phyloP scores from a whole-genome alignment of 2,113 vertebrate genomes.

The Pipra filicauda region DNA sequence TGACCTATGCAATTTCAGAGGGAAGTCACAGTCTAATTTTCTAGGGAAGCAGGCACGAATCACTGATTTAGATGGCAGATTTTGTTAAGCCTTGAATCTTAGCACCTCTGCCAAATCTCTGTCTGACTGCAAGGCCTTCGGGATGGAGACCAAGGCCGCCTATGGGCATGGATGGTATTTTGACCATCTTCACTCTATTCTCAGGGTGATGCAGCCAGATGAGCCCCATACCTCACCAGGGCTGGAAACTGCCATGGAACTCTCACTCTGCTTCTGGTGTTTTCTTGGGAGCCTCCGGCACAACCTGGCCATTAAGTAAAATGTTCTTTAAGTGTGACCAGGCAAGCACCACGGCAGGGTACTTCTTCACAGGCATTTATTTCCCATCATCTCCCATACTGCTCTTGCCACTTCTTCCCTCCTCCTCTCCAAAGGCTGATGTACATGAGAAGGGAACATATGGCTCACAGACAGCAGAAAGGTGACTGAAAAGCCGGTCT shows the following conservation, averaged over 20 bases:
- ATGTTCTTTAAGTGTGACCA: not conserved
- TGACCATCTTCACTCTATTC: not conserved
- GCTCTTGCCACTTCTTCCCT: not conserved
- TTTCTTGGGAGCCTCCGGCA: not conserved
- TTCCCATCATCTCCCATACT: not conserved
- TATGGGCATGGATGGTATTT: not conserved
- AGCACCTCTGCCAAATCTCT: not conserved
- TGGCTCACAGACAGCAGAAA: not conserved
- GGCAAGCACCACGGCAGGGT: not conserved
- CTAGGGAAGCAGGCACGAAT: not conserved
- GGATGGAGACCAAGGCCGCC: not conserved
- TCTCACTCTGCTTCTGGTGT: not conserved
- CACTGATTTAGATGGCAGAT: not conserved
- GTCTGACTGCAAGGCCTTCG: not conserved
- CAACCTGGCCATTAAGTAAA: not conserved
- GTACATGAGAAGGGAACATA: not conserved
- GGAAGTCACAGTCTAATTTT: not conserved
- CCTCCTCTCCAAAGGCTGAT: not conserved
- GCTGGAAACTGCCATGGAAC: not conserved
- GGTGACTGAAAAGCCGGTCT: not conserved
- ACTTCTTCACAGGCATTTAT: not conserved
- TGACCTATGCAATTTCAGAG: not conserved
- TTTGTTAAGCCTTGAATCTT: not conserved
- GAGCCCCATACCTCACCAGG: not conserved
- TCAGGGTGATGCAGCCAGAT: not conserved